phyloP scores from a whole-genome alignment of 2,797 vertebrate species.

The Leuciscus waleckii region DNA sequence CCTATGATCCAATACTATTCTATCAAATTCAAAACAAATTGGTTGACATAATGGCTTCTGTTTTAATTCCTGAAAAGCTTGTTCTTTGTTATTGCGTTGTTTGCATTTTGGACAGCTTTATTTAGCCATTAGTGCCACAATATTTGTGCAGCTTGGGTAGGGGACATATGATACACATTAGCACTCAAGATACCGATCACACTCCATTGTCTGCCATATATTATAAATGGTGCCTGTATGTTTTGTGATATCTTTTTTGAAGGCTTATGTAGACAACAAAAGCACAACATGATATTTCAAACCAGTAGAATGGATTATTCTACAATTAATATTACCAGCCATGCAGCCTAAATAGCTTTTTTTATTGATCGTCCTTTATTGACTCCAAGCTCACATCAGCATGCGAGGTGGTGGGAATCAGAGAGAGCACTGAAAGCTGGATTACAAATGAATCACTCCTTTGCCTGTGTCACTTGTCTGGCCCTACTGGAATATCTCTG shows the following conservation, averaged over 20 bases:
- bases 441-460: conserved; percentile 9
- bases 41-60: background rate
- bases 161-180: conserved; percentile 52
- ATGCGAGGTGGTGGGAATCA: background rate
- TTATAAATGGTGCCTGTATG: background rate
- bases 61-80: background rate
- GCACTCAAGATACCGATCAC: conserved; percentile 17
- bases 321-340: background rate
- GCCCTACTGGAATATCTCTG: background rate
- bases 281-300: conserved; percentile 3
- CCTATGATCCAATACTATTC: background rate
- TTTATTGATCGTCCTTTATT: background rate
- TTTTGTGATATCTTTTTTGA: background rate
- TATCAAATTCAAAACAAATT: background rate
- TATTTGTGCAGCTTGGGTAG: conserved; percentile 52
- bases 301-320: background rate
- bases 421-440: conserved; percentile 2
- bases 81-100: conserved; percentile 18
- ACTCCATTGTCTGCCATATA: conserved; percentile 1
- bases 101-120: conserved; percentile 26
- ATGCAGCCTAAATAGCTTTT: background rate
- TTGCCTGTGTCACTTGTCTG: background rate
- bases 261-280: background rate
- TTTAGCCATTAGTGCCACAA: conserved; percentile 30
- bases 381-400: background rate